Base-by-base conservation (phyloP, 2,888 invertebrate species). In the Nymphalis c-album region DNA sequence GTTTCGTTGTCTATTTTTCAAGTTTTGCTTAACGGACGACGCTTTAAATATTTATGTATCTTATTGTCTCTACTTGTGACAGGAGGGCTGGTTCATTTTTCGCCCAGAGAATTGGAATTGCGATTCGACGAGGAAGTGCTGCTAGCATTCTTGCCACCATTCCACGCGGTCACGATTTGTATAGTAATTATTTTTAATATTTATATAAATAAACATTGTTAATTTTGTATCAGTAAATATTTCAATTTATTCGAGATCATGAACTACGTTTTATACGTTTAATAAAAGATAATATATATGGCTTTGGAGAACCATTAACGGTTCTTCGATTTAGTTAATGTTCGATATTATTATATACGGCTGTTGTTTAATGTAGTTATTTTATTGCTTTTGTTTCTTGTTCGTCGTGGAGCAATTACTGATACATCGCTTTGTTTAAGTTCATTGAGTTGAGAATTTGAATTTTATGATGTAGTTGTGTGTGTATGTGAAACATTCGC, bases 351-450 rank as follows among this genome's bases (percentile, higher is more conserved):
- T 74, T 69, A 74, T 68, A 58, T 71, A 74, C 67, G 63, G 60
- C 64, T 60, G 70, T 71, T 70, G 73, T 74, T 74, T 74, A 67
- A 74, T 72, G 69, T 67, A 69, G 69, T 71, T 68, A 61, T 73
- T 71, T 73, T 73, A 74, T 71, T 50, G 68, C 68, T 69, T 72
- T 72, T 74, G 69, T 71, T 71, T 45, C 63, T 67, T 64, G 67
- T 68, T 63, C 63, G 67, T 66, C 63, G 60, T 63, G 51, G 40
- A 62, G 64, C 60, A 61, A 50, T 62, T 59, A 61, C 62, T 69
- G 64, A 69, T 71, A 67, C 45, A 69, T 61, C 47, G 66, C 55
- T 61, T 64, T 35, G 47, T 67, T 57, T 47, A 45, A 65, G 46
- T 65, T 62, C 58, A 59, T 47, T 64, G 64, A 58, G 50, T 31